Base-by-base conservation (phyloP, 1,140 invertebrate genomes). In the Diuraphis noxia region DNA sequence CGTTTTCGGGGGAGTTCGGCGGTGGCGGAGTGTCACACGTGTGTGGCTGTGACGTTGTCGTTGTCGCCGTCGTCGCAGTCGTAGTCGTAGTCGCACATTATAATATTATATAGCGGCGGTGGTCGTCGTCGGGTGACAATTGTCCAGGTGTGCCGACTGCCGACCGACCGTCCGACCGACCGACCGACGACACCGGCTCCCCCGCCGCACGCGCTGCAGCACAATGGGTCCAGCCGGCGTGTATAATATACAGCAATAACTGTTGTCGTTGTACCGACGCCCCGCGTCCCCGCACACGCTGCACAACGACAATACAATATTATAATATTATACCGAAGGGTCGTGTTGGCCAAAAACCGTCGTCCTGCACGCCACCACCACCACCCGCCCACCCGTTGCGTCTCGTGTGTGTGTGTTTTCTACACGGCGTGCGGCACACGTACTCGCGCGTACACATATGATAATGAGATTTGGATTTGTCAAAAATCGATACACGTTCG, bases 151-250 rank as follows among this genome's bases (percentile, higher is more conserved):
- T 40, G 89, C 89, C 63, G 87, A 49, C n/a, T n/a, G 46, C 30
- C 87, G 87, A 85, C 87, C 49, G 87, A 87, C 25, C 49, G 87
- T 56, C 25, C 38, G 36, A 40, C 79, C 79, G 79, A 30, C 79
- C 79, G 79, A 17, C 81, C 81, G 81, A 25, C 38, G 40, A 7
- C 56, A n/a, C 17, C 43, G 43, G 84, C 56, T n/a, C 56, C 56
- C 56, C 56, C 56, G 56, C 43, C n/a, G 41, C 41, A 49, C 85
- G 34, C 77, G 21, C 88, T 25, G 38, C 88, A 43, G 52, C 43
- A 91, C 89, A 91, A 91, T 91, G 77, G 89, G 89, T 91, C 89
- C 89, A 91, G 89, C 89, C 89, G 89, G 89, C 89, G 89, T 91
- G 89, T 91, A 91, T 91, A 91, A 91, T 91, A 21, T 82, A 81